These are phyloP conservation scores for Aporophyla lueneburgensis DNA, from an alignment of 2,888 invertebrate genomes.

Conservation along the genomic window DNA sequence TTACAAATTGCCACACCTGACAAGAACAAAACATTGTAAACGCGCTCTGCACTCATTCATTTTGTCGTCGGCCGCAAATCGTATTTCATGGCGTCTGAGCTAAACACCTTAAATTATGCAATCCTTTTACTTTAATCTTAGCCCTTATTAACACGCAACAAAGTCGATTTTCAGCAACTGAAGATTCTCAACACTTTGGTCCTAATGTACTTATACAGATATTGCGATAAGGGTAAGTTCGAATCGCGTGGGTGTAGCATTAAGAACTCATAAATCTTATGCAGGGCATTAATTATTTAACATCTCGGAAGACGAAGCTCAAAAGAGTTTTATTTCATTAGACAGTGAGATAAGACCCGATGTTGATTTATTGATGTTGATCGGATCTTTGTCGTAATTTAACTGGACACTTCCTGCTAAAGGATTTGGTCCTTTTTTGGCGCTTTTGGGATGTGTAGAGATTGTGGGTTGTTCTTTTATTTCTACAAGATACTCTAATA, in stretches of 20 bases:
- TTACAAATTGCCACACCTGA: constrained; percentile 69
- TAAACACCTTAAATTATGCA: constrained; percentile 67
- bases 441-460: constrained; percentile 15
- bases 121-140: constrained; percentile 34
- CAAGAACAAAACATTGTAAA: constrained; percentile 74
- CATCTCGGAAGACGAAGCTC: constrained; percentile 74
- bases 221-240: constrained; percentile 73
- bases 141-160: constrained; percentile 58
- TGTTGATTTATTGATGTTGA: constrained; percentile 84
- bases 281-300: constrained; percentile 83
- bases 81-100: constrained; percentile 73
- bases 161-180: constrained; percentile 40
- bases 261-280: constrained; percentile 86
- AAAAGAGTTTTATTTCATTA: constrained; percentile 86
- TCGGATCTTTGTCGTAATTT: constrained; percentile 75
- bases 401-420: constrained; percentile 72
- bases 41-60: constrained; percentile 78
- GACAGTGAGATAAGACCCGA: constrained; percentile 78
- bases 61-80: constrained; percentile 75
- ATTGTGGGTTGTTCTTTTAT: constrained; percentile 44
- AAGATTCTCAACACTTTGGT: constrained; percentile 47
- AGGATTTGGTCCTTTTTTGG: constrained; percentile 48
- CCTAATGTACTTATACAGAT: constrained; percentile 73
- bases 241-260: constrained; percentile 84
- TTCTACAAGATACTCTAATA: constrained; percentile 46